phyloP scores from a whole-genome alignment of 2,888 invertebrate species.

The Conops quadrifasciatus region DNA sequence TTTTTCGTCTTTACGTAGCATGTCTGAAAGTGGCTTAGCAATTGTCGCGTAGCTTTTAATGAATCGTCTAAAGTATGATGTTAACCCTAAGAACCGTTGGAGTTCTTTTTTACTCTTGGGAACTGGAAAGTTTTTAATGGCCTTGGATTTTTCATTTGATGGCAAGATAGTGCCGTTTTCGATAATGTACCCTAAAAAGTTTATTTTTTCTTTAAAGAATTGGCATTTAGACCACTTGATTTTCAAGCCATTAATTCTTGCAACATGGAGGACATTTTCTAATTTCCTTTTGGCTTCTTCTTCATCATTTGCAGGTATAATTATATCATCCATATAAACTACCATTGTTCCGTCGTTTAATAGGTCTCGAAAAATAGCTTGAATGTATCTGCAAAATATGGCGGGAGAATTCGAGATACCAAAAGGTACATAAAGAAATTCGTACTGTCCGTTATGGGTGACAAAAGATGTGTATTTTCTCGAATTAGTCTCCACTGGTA shows the following conservation, averaged over 20 bases:
- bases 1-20: constrained; percentile 34
- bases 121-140: constrained; percentile 33
- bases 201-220: constrained; percentile 32
- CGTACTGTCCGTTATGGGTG: constrained; percentile 40
- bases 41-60: constrained; percentile 20
- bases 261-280: constrained; percentile 4
- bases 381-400: constrained; percentile 32
- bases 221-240: constrained; percentile 42
- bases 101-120: constrained; percentile 34
- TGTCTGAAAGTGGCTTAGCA: constrained; percentile 47
- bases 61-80: constrained; percentile 17
- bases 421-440: constrained; percentile 39
- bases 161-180: no score
- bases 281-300: constrained; percentile 30
- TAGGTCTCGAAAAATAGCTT: constrained; percentile 14
- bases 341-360: constrained; percentile 26
- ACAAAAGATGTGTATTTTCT: constrained; percentile 39
- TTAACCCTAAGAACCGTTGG: not conserved
- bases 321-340: constrained; percentile 38
- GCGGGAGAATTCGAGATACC: constrained; percentile 24
- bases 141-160: no score
- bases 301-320: constrained; percentile 37
- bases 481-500: constrained; percentile 39
- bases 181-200: constrained; percentile 44
- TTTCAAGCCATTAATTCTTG: constrained; percentile 27